phyloP scores from a whole-genome alignment of 2,888 invertebrate species.

The Cerastis rubricosa region DNA sequence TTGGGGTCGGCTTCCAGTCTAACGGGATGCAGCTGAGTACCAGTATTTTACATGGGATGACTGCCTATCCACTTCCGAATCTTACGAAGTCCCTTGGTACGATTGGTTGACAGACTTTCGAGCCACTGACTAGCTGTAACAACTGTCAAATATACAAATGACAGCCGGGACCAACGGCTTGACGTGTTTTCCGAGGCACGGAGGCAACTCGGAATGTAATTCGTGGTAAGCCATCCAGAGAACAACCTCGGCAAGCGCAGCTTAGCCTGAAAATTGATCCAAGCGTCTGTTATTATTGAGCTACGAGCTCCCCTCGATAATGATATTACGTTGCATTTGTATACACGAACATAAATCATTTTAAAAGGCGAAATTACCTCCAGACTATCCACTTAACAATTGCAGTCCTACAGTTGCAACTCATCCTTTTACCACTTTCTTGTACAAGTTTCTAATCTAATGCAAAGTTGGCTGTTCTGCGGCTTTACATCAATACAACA shows the following conservation, averaged over 20 bases:
- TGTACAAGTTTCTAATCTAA: constrained; percentile 41
- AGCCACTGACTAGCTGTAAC: neutral
- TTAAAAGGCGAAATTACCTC: neutral
- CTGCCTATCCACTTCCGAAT: too few species aligned
- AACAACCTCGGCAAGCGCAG: neutral
- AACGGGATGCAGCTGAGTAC: neutral
- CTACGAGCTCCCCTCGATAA: neutral
- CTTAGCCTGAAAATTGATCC: neutral
- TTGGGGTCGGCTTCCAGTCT: neutral
- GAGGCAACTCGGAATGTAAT: neutral
- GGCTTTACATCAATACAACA: constrained; percentile 66
- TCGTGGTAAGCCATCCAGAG: neutral
- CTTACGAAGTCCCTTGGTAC: too few species aligned
- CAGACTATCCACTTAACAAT: neutral
- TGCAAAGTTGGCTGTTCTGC: constrained; percentile 22
- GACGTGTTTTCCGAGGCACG: too few species aligned
- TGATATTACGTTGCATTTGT: constrained; percentile 2
- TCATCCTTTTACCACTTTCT: constrained; percentile 26
- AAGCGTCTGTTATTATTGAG: neutral
- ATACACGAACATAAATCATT: neutral
- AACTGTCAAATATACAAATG: neutral
- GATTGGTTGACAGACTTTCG: too few species aligned
- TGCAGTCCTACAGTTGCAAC: neutral
- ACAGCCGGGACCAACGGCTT: neutral
- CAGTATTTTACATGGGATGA: neutral